A percentile compares a stretch with the other conserved stretches of the same genome.
These are phyloP conservation scores for Galagoides demidoff DNA, from an alignment of 2,797 vertebrate species.

Conservation along the genomic window DNA sequence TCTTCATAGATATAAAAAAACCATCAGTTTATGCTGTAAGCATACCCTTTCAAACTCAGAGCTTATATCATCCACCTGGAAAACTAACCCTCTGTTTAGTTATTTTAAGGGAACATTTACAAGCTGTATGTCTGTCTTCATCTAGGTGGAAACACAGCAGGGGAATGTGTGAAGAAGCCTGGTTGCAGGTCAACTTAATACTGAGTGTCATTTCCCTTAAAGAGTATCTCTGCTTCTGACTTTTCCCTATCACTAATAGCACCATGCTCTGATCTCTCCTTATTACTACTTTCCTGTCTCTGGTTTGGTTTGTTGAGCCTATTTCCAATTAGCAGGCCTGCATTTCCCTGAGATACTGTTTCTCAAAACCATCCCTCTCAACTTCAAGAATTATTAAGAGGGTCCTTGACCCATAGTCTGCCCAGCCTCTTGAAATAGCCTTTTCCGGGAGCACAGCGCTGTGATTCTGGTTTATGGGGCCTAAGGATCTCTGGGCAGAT, in stretches of 20 bases:
- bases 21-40: background rate
- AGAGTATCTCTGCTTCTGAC: background rate
- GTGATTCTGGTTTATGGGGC: background rate
- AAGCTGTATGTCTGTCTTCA: background rate
- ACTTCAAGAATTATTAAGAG: no score
- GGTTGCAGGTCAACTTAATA: background rate
- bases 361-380: background rate
- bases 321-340: background rate
- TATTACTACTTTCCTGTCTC: background rate
- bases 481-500: background rate
- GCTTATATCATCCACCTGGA: background rate
- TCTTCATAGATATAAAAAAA: no score
- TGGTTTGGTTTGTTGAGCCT: background rate
- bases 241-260: background rate
- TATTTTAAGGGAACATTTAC: background rate
- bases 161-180: background rate
- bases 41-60: background rate
- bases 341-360: background rate
- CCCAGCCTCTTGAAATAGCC: background rate
- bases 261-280: background rate
- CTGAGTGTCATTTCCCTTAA: background rate
- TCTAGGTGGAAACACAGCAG: background rate
- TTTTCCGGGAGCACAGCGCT: fast-evolving
- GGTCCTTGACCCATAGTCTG: background rate
- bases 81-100: background rate